Evolutionary conservation across 2,888 invertebrate species (phyloP).

Genomic region (Zootermopsis nevadensis): DNA sequence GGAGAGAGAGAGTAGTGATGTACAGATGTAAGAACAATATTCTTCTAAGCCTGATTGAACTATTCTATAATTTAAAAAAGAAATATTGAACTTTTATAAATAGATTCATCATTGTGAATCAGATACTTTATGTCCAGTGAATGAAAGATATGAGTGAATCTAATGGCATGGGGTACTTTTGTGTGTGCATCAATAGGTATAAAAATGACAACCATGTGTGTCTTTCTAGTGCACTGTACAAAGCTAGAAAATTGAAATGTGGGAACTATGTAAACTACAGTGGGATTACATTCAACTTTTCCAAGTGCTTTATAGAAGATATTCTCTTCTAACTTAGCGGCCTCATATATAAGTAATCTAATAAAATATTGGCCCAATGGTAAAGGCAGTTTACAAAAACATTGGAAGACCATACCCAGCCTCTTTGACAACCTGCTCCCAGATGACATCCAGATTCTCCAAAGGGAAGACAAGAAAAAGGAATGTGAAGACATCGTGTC

Average conservation of each 20-base stretch:
- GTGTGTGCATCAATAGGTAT: slow-evolving; percentile 24
- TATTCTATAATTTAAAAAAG: slow-evolving; percentile 36
- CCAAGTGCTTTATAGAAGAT: slow-evolving; percentile 50
- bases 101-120: slow-evolving; percentile 19
- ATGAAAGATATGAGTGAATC: slow-evolving; percentile 24
- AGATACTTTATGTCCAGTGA: slow-evolving; percentile 24
- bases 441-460: background rate
- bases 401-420: background rate
- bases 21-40: slow-evolving; percentile 31
- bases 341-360: slow-evolving; percentile 38
- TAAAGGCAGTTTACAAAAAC: background rate
- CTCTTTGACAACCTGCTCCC: background rate
- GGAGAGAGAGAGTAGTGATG: background rate
- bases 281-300: slow-evolving; percentile 34
- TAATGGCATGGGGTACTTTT: background rate
- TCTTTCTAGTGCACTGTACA: slow-evolving; percentile 32
- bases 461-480: background rate
- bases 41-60: slow-evolving; percentile 40
- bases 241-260: background rate
- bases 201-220: slow-evolving; percentile 28
- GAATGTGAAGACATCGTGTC: slow-evolving; percentile 7
- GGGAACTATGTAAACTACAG: background rate
- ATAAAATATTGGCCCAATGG: background rate
- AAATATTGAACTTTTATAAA: slow-evolving; percentile 36
- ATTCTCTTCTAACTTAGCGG: slow-evolving; percentile 41